Evolutionary conservation across 2,113 vertebrate genomes (phyloP).

Genomic region (Percopsis transmontana): DNA sequence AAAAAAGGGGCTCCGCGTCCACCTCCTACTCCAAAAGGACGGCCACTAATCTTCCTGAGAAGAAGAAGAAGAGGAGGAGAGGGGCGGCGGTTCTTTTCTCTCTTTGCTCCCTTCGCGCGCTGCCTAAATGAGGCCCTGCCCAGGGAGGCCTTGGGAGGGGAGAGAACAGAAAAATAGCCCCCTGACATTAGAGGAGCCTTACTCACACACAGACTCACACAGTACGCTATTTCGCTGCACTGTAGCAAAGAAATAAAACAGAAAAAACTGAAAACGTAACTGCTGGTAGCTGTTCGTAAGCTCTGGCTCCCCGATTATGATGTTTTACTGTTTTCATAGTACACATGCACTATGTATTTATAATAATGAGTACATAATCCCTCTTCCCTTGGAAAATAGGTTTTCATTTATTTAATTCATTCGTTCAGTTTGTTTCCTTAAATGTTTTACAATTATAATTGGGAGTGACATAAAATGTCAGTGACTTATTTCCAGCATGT

Average conservation of each 20-base stretch:
- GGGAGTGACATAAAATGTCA: too few species aligned
- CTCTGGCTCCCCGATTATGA: too few species aligned
- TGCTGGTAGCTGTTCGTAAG: too few species aligned
- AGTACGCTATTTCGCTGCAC: not conserved
- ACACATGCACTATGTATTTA: too few species aligned
- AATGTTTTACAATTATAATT: too few species aligned
- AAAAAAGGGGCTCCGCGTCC: slow-evolving; percentile 43
- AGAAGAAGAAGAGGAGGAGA: slow-evolving; percentile 23
- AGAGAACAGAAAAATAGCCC: slow-evolving; percentile 29
- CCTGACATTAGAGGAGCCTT: slow-evolving; percentile 11
- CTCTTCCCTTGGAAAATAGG: too few species aligned
- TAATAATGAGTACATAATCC: too few species aligned
- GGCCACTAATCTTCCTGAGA: slow-evolving; percentile 73
- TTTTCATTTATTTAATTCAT: too few species aligned
- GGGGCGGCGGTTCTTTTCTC: slow-evolving; percentile 27
- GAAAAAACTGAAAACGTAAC: not conserved
- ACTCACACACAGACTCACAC: not conserved
- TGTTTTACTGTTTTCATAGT: too few species aligned
- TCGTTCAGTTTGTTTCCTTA: too few species aligned
- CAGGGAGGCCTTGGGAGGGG: slow-evolving; percentile 29
- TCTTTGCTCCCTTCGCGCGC: slow-evolving; percentile 22
- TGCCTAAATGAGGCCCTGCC: slow-evolving; percentile 60
- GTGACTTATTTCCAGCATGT: too few species aligned
- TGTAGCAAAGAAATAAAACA: not conserved
- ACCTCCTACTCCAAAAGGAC: slow-evolving; percentile 62